These are phyloP conservation scores for Ichneumoninae sp. DNA, from an alignment of 2,888 invertebrate genomes.

Conservation along the genomic window DNA sequence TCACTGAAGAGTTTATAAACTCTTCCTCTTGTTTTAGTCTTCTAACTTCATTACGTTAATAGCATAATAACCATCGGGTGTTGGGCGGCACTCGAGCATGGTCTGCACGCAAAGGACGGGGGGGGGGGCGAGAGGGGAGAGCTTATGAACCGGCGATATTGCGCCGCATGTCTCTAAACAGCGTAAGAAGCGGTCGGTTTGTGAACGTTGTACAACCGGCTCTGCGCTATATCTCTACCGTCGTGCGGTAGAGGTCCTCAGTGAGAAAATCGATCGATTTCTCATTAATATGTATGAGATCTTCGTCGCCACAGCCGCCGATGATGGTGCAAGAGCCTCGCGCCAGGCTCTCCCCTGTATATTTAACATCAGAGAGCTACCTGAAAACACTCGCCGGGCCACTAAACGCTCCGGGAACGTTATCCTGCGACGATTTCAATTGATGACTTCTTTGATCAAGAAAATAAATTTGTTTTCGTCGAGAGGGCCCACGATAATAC, in stretches of 20 bases:
- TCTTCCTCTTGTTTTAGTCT: conserved; percentile 58
- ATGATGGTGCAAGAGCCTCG: conserved; percentile 58
- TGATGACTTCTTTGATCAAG: conserved; percentile 29
- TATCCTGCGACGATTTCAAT: conserved; percentile 10
- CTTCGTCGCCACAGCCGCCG: conserved; percentile 71
- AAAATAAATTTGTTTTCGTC: background rate
- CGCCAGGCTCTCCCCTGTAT: conserved; percentile 42
- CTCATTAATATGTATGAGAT: conserved; percentile 83
- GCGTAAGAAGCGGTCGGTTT: conserved; percentile 74
- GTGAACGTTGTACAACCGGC: conserved; percentile 52
- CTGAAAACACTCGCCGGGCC: conserved; percentile 32
- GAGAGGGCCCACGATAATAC: background rate
- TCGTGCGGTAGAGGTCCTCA: conserved; percentile 17
- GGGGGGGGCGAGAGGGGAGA: background rate
- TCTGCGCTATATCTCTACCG: background rate
- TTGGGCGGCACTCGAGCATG: conserved; percentile 54
- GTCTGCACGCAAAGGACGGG: conserved; percentile 28
- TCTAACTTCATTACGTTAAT: conserved; percentile 83
- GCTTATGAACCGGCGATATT: conserved; percentile 50
- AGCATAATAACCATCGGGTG: conserved; percentile 83
- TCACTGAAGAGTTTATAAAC: conserved; percentile 40
- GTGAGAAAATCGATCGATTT: conserved; percentile 79
- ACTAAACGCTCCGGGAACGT: conserved; percentile 16
- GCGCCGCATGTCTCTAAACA: conserved; percentile 74
- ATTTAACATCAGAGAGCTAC: conserved; percentile 33